These are phyloP conservation scores for Aphelenchoides besseyi DNA, from an alignment of 1,140 invertebrate species.

Conservation along the genomic window DNA sequence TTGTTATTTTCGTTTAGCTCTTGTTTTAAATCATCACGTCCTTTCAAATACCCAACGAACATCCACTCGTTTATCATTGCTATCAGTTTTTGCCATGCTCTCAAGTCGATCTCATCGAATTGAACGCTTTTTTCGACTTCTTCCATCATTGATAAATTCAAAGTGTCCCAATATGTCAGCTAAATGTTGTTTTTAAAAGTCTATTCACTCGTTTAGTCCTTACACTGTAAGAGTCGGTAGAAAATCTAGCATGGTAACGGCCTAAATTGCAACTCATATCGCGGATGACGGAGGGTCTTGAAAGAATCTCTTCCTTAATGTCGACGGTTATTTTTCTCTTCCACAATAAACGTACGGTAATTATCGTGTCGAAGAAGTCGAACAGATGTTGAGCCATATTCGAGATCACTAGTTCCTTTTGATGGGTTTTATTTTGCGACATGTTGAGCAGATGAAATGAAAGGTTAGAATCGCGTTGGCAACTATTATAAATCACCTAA, in stretches of 20 bases:
- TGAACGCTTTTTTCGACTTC: slow-evolving; percentile 6
- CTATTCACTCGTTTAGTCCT: background rate
- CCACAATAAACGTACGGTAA: background rate
- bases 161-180: slow-evolving; percentile 6
- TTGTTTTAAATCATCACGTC: background rate
- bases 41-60: slow-evolving; percentile 1
- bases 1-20: background rate
- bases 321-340: background rate
- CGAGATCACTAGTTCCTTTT: slow-evolving; percentile 7
- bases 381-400: slow-evolving; percentile 10
- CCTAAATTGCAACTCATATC: background rate
- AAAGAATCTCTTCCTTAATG: slow-evolving; percentile 7
- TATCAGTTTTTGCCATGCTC: background rate
- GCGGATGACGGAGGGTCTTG: background rate
- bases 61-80: slow-evolving; percentile 3
- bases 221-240: background rate
- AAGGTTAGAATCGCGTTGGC: background rate
- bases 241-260: background rate
- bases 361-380: slow-evolving; percentile 15
- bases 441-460: background rate
- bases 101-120: slow-evolving; percentile 19
- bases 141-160: slow-evolving; percentile 14
- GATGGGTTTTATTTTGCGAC: background rate
- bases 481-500: background rate
- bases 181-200: background rate